phyloP scores from a whole-genome alignment of 2,888 invertebrate genomes.

The Hirtodrosophila alboralis region DNA sequence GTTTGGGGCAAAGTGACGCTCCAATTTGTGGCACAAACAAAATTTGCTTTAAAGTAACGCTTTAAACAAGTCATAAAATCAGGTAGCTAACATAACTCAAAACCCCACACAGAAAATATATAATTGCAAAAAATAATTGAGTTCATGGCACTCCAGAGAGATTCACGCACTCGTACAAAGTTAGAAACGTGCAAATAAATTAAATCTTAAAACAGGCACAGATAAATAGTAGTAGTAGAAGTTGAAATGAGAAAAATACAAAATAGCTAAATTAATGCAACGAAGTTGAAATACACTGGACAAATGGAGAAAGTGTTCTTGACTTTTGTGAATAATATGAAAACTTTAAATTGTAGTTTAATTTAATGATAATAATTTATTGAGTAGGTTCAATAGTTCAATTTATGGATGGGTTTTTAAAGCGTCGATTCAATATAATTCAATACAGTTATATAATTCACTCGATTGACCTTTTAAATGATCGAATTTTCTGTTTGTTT shows the following conservation, averaged over 20 bases:
- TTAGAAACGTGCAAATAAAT: constrained; percentile 21
- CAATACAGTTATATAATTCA: no score
- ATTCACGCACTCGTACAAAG: constrained; percentile 21
- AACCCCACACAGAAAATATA: constrained; percentile 44
- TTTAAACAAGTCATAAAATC: constrained; percentile 19
- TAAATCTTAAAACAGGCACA: constrained; percentile 27
- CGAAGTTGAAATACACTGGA: constrained; percentile 10
- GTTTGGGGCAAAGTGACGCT: constrained; percentile 5
- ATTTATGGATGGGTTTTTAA: no score
- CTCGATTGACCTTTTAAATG: no score
- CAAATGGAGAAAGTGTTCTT: no score
- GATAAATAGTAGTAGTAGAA: constrained; percentile 15
- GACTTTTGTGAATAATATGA: no score
- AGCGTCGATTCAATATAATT: no score
- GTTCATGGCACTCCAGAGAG: constrained; percentile 75
- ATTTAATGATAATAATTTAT: no score
- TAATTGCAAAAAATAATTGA: constrained; percentile 78
- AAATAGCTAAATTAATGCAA: constrained; percentile 2
- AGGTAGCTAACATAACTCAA: constrained; percentile 29
- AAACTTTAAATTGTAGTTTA: no score
- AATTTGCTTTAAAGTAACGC: constrained; percentile 14
- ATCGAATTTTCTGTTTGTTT: no score
- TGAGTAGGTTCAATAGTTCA: no score
- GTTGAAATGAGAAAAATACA: constrained; percentile 18
- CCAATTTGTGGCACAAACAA: not conserved